Percentiles rank a stretch among this genome's conserved stretches.
phyloP scores from a whole-genome alignment of 1,140 invertebrate genomes.

The Nomia melanderi region DNA sequence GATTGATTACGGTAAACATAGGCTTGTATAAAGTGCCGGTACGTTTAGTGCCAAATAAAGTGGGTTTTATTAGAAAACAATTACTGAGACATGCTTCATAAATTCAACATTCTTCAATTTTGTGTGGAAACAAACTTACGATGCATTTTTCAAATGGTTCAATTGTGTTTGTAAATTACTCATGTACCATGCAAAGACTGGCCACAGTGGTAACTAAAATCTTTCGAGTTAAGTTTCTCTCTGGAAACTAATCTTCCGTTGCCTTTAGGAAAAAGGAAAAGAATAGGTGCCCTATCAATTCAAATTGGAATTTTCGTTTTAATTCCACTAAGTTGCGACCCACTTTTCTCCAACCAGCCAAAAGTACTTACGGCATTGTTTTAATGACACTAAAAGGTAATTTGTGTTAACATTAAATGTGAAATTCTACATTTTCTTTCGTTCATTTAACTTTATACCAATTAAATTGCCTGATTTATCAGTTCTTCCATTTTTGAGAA shows the following conservation, averaged over 20 bases:
- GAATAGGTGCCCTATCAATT: not conserved
- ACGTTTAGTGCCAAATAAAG: no score
- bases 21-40: no score
- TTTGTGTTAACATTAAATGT: no score
- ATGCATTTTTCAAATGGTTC: not conserved
- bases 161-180: no score
- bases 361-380: not conserved
- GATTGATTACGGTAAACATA: no score
- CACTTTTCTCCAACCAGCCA: not conserved
- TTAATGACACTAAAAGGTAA: no score
- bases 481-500: no score
- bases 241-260: not conserved
- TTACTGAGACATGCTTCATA: not conserved
- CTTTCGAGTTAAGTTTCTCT: not conserved
- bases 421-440: no score
- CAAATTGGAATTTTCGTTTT: not conserved
- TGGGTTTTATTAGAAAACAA: not conserved
- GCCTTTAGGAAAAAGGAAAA: not conserved
- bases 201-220: no score
- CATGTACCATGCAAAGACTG: no score
- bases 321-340: not conserved
- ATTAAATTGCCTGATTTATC: no score
- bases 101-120: conserved; percentile 4
- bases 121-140: not conserved
- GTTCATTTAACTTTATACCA: no score